Base-by-base conservation (phyloP, 2,888 invertebrate species). In the Cataglyphis albicans region DNA sequence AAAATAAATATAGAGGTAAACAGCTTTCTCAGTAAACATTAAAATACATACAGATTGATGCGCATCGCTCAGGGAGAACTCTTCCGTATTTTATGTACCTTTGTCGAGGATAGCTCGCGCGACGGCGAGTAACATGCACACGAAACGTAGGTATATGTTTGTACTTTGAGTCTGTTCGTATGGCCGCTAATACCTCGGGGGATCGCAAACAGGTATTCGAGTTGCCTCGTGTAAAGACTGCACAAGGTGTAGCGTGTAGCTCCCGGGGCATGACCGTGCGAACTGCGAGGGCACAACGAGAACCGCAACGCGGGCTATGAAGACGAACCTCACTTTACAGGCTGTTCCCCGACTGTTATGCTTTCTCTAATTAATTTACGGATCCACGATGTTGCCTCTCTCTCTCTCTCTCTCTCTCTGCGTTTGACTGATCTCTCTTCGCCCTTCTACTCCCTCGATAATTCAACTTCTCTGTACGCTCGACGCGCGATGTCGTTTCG, bases 131-230 rank as follows among this genome's bases (percentile, higher is more conserved):
- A 84, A 84, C 67, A 85, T 72, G 41, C 59, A 70, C 78, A 67
- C 78, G 67, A 84, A 82, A 68, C 76, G 41, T 55, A 35, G 59
- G 70, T 81, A 48, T 78, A 84, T 84, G 81, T 76, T 87, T 73
- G 87, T 86, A 83, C 83, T 86, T 75, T 72, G 85, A 91, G 88
- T 89, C 90, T 86, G 86, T 87, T 88, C 86, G 87, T 84, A 82
- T 86, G 85, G 84, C 82, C 86, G 90, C 89, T 92, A 91, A 91
- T 91, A 89, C 88, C 91, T 90, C 85, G 85, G 84, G 89, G 91
- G 85, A 83, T 90, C 82, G 87, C 88, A 88, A 91, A 90, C 89
- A 88, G 88, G 82, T 82, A 85, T 90, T 78, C 86, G 83, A 89
- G 89, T 91, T 91, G 91, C 88, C 87, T 91, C 87, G 83, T 78